Base-by-base conservation (phyloP, 2,888 invertebrate species). In the Apodemia zela region DNA sequence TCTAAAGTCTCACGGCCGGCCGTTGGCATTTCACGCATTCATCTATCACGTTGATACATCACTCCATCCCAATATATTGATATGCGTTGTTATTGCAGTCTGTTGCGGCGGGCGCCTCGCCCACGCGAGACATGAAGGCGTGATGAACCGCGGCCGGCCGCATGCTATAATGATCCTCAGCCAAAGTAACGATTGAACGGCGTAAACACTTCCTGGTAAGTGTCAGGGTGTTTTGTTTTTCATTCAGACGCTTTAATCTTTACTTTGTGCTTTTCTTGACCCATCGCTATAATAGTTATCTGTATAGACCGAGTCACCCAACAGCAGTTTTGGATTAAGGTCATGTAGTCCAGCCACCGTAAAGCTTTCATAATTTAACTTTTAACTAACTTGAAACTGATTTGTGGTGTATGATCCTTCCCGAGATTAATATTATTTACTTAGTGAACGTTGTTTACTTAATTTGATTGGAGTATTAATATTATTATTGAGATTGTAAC, bases 181-280 rank as follows among this genome's bases (percentile, higher is more conserved):
- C 83, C 89, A 88, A 89, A 90, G 89, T 91, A 89, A 89, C 82
- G 87, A 88, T 91, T 88, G 90, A 90, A 84, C 85, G 80, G 82
- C 85, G 83, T 82, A 86, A 80, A 89, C 90, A 89, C 90, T 86
- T 89, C 82, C 85, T 83, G 92, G 92, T 92, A 92, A 92, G 92
- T 92, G 80, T 82, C 90, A 85, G 89, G 92, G 91, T 91, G 92
- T 85, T 88, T 85, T 86, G 87, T 88, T 85, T 89, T 88, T 84
- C 80, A 82, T 86, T 84, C 80, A 79, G 74, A 83, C 84, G 90
- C 90, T 90, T 89, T 81, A 84, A 89, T 90, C 89, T 87, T 90
- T 90, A 90, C 90, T 89, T 90, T 90, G 89, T 87, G 90, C 90
- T 89, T 89, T 76, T 78, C 79, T 80, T 81, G 81, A 82, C 77